Percentiles rank a stretch among this genome's conserved stretches.
phyloP scores from a whole-genome alignment of 1,140 invertebrate species.

The Neodiprion virginianus region DNA sequence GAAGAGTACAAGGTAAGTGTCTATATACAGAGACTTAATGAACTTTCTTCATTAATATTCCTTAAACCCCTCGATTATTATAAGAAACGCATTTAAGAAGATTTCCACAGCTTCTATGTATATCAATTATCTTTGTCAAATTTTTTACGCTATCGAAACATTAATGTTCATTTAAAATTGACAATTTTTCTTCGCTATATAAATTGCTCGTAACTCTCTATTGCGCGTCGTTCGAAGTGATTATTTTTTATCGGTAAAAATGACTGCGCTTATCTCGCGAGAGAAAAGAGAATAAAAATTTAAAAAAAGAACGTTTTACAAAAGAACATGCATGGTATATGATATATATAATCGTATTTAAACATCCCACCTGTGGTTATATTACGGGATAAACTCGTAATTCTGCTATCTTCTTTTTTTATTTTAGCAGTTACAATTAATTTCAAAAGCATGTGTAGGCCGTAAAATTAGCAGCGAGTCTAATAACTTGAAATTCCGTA shows the following conservation, averaged over 20 bases:
- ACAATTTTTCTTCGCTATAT: too few species aligned
- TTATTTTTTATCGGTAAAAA: neutral
- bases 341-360: too few species aligned
- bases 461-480: neutral
- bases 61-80: neutral
- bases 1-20: too few species aligned
- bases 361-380: too few species aligned
- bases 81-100: neutral
- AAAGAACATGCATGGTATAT: too few species aligned
- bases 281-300: neutral
- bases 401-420: neutral
- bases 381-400: neutral
- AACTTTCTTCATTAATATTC: conserved; percentile 8
- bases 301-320: too few species aligned
- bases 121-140: neutral
- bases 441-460: neutral
- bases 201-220: too few species aligned
- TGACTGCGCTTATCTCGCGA: neutral
- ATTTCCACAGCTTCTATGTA: neutral
- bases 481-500: neutral
- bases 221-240: neutral
- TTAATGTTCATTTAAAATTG: neutral
- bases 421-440: neutral
- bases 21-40: neutral
- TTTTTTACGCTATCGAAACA: neutral